Percentiles rank a stretch among this genome's conserved stretches.
Conservation (phyloP, 2,888 invertebrate species). For the Tanytarsus gracilentus region DNA sequence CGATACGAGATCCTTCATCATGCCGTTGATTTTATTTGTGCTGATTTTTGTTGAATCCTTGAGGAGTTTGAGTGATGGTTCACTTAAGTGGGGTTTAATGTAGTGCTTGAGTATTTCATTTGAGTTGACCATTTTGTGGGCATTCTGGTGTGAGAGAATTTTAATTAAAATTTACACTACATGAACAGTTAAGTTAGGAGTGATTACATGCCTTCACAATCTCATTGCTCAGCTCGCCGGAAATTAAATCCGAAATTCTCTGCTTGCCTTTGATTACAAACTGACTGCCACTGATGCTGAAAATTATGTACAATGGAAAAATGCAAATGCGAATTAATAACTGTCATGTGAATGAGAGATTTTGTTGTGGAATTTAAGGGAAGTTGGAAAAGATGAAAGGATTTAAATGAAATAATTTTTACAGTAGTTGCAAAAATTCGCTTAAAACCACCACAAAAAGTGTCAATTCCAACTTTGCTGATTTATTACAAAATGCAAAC, state of each 20-base stretch:
- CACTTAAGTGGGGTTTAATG: constrained; percentile 5
- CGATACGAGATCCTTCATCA: constrained; percentile 37
- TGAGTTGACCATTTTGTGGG: constrained; percentile 8
- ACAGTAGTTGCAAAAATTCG: no score
- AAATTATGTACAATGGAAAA: background rate
- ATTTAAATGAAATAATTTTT: no score
- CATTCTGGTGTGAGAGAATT: constrained; percentile 1
- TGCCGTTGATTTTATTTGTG: constrained; percentile 34
- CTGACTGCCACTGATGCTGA: background rate
- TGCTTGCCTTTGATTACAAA: constrained; percentile 10
- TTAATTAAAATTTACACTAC: background rate
- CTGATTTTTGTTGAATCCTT: constrained; percentile 19
- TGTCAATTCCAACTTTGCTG: background rate
- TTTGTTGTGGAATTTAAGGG: no score
- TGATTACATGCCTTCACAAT: constrained; percentile 35
- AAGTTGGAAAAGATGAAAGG: no score
- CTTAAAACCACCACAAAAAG: no score
- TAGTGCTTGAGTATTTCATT: constrained; percentile 8
- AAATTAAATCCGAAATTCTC: constrained; percentile 33
- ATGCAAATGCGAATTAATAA: background rate
- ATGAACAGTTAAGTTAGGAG: background rate
- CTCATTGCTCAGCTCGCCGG: constrained; percentile 36
- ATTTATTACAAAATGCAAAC: background rate
- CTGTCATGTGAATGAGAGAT: no score
- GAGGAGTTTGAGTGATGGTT: background rate